phyloP scores from a whole-genome alignment of 2,113 vertebrate species.

The Bos javanicus region DNA sequence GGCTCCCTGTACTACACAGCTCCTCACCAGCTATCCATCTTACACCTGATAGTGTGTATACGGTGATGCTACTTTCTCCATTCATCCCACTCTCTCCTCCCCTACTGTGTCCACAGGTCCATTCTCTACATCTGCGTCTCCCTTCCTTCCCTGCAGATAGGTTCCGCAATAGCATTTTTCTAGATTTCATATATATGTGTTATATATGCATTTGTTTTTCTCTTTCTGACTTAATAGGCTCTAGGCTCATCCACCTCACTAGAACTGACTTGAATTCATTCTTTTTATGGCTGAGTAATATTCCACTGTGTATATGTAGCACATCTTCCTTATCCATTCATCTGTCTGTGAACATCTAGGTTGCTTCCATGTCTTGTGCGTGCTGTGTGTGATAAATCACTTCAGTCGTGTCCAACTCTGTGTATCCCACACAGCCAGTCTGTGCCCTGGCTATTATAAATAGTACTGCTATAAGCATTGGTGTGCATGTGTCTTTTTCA shows the following conservation, averaged over 20 bases:
- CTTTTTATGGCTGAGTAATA: neutral
- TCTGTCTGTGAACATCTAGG: neutral
- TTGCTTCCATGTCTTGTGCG: neutral
- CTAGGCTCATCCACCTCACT: neutral
- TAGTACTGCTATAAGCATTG: neutral
- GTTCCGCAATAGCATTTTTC: neutral
- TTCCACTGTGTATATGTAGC: neutral
- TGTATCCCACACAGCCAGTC: neutral
- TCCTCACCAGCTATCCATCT: neutral
- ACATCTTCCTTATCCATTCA: neutral
- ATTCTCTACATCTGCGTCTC: neutral
- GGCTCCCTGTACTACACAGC: neutral
- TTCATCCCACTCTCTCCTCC: neutral
- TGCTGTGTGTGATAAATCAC: neutral
- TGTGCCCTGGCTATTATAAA: neutral
- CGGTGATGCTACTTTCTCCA: neutral
- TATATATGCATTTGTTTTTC: neutral
- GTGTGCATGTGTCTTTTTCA: neutral
- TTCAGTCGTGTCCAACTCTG: neutral
- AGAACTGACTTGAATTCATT: neutral
- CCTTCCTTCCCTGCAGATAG: neutral
- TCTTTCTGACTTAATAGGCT: neutral
- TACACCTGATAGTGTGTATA: neutral
- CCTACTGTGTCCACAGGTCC: neutral
- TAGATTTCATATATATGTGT: neutral